These are phyloP conservation scores for Urocitellus parryii DNA, from an alignment of 2,113 vertebrate species.

Conservation along the genomic window DNA sequence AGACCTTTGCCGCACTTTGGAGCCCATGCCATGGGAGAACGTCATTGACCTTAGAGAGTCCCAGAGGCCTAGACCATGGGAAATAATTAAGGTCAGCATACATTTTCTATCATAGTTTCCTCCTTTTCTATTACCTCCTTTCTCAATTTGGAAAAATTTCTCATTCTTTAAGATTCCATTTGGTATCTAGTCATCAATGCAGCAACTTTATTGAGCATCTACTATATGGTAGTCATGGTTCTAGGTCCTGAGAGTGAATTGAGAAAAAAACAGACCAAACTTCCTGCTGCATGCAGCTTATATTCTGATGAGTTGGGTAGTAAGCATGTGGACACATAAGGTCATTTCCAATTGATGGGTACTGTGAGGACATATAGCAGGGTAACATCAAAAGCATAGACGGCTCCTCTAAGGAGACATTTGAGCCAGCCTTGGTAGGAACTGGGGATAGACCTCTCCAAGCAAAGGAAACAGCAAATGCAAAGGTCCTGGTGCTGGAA, in stretches of 20 bases:
- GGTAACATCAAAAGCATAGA: neutral
- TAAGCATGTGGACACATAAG: neutral
- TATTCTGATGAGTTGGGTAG: neutral
- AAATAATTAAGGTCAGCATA: neutral
- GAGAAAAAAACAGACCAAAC: neutral
- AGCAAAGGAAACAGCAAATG: neutral
- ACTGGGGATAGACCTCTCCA: neutral
- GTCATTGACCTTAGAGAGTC: neutral
- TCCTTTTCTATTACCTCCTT: neutral
- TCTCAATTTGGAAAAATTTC: neutral
- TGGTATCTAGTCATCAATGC: neutral
- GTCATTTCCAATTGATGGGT: neutral
- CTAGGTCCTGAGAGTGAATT: neutral
- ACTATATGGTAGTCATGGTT: neutral
- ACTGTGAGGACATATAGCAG: neutral
- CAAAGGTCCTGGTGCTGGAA: neutral
- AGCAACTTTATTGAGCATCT: neutral
- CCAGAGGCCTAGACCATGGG: neutral
- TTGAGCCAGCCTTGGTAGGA: neutral
- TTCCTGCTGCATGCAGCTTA: neutral
- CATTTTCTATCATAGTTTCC: neutral
- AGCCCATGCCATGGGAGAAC: neutral
- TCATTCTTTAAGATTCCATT: neutral
- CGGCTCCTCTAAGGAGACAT: neutral
- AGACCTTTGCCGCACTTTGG: neutral